Base-by-base conservation (phyloP, 2,888 invertebrate species). In the Theretra japonica region DNA sequence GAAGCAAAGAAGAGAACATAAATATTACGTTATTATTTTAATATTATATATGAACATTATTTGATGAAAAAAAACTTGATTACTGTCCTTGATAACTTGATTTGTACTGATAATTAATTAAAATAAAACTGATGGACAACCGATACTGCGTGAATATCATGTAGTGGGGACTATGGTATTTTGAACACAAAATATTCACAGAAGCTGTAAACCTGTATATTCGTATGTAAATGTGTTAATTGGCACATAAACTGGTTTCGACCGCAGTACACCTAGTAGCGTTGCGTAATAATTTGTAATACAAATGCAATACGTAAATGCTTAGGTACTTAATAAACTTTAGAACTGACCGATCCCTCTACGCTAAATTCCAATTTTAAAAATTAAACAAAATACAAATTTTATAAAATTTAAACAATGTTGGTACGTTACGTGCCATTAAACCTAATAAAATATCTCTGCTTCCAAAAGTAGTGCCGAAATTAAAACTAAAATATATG, bases 211-310 rank as follows among this genome's bases (percentile, higher is more conserved):
- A n/a, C n/a, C 53, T 6, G 53, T 53, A 53, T n/a, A 59, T 59
- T 28, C 17, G 17, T 28, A 21, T 41, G 11, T 4, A 33, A 41
- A n/a, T 33, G n/a, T 25, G n/a, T n/a, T n/a, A 62, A 33, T 33
- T n/a, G 33, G 53, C 53, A n/a, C 30, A 62, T 21, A 15, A n/a
- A 62, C 33, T 62, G 41, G 21, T 33, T 62, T 41, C 41, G n/a
- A 11, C 41, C 7, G 8, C 11, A 41, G 6, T 11, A 62, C n/a
- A 28, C 59, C 25, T 33, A 30, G n/a, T 60, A 6, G 60, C n/a
- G 60, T 62, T 62, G 21, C 62, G 62, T 33, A n/a, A 62, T 62
- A 62, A 41, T 59, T 28, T 59, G 59, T 62, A 62, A 62, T 62
- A 62, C 62, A 41, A 62, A 62, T 62, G 41, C 53, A 53, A 53